phyloP scores from a whole-genome alignment of 1,140 invertebrate species.

The Lepeophtheirus salmonis region DNA sequence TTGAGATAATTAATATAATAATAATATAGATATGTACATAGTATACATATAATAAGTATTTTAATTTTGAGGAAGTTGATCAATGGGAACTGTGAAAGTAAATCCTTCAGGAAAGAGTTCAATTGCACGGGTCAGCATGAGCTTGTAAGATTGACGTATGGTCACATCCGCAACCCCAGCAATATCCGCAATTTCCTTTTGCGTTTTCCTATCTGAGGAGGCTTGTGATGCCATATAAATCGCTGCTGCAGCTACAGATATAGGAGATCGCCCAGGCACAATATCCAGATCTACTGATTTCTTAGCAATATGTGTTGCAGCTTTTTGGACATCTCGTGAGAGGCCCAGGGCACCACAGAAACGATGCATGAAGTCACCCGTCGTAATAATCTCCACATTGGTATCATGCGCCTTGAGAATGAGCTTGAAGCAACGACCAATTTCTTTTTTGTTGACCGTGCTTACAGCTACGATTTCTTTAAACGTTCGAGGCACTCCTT shows the following conservation, averaged over 20 bases:
- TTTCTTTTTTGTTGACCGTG: conserved; percentile 98
- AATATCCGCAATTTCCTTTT: conserved; percentile 96
- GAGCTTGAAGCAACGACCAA: conserved; percentile 85
- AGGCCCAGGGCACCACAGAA: conserved; percentile 68
- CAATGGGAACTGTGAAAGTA: conserved; percentile 82
- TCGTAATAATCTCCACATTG: conserved; percentile 91
- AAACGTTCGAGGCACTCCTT: conserved; percentile 94
- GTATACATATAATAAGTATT: no score
- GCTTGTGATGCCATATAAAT: conserved; percentile 84
- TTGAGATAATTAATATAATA: no score
- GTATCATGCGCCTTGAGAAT: conserved; percentile 78
- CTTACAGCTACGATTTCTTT: conserved; percentile 98
- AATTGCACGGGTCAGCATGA: conserved; percentile 83
- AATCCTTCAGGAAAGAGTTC: conserved; percentile 91
- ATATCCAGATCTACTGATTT: conserved; percentile 93
- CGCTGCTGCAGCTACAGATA: conserved; percentile 94
- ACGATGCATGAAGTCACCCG: conserved; percentile 91
- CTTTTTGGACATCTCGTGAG: conserved; percentile 76
- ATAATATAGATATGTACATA: no score
- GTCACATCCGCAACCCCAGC: conserved; percentile 95
- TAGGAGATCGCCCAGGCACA: conserved; percentile 93
- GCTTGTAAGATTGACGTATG: conserved; percentile 89
- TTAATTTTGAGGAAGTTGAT: conserved; percentile 73
- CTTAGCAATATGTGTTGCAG: conserved; percentile 86
- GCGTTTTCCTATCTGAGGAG: conserved; percentile 79